Percentiles rank a stretch among this genome's conserved stretches.
These are phyloP conservation scores for Ctenopoma multispine DNA, from an alignment of 2,797 vertebrate species.

Conservation along the genomic window DNA sequence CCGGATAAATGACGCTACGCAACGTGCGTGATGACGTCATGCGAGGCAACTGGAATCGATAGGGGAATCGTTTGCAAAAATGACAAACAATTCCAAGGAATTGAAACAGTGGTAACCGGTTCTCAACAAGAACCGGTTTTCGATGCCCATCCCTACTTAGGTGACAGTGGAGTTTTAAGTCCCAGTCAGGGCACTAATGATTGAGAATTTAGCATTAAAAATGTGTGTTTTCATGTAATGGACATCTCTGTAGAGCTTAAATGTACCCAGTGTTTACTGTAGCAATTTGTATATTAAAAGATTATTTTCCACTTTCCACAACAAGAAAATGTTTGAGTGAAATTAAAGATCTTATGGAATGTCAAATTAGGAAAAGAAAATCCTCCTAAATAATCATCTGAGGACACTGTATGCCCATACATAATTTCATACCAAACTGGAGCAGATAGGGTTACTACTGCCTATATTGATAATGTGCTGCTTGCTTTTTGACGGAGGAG, in stretches of 20 bases:
- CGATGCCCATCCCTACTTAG: too few species aligned
- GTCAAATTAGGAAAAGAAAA: not conserved
- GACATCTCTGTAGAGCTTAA: not conserved
- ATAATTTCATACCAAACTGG: not conserved
- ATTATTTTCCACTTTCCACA: not conserved
- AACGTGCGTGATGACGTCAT: too few species aligned
- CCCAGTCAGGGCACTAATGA: not conserved
- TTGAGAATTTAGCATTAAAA: not conserved
- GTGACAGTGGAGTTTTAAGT: too few species aligned
- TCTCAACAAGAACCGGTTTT: too few species aligned
- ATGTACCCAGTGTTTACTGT: not conserved
- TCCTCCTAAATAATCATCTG: not conserved
- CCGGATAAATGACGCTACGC: too few species aligned
- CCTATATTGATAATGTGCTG: constrained; percentile 67
- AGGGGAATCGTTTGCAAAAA: too few species aligned
- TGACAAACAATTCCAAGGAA: too few species aligned
- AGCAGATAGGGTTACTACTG: constrained; percentile 81
- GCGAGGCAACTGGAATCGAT: too few species aligned
- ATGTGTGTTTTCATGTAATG: not conserved
- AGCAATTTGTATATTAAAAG: not conserved
- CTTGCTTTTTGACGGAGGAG: constrained; percentile 51
- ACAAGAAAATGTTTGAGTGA: not conserved
- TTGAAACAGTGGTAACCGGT: too few species aligned
- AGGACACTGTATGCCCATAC: too few species aligned
- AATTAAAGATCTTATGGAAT: not conserved